Evolutionary conservation across 2,888 invertebrate species (phyloP).

Genomic region (Leptura quadrifasciata): DNA sequence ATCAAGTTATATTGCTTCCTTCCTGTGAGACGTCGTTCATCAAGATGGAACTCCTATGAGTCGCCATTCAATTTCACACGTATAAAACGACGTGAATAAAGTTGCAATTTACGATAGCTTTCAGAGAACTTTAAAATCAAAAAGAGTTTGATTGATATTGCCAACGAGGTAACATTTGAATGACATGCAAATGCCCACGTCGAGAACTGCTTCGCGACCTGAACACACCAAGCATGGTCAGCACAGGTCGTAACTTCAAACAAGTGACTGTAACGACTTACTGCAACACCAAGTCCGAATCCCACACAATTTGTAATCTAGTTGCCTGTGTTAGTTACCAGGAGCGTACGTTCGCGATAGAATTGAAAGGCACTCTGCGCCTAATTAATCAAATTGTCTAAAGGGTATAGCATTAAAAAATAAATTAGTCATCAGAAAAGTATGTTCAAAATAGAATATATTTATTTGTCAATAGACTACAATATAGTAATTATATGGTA

Average conservation of each 20-base stretch:
- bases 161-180: conserved; percentile 39
- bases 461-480: no score
- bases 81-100: conserved; percentile 12
- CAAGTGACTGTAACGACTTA: conserved; percentile 46
- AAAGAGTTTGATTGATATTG: conserved; percentile 33
- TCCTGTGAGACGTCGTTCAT: background rate
- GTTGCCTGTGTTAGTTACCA: conserved; percentile 24
- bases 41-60: background rate
- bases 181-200: conserved; percentile 49
- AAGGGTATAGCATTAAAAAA: no score
- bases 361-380: background rate
- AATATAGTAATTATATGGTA: no score
- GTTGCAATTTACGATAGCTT: conserved; percentile 24
- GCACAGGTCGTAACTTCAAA: conserved; percentile 20
- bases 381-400: background rate
- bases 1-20: background rate
- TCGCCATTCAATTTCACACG: conserved; percentile 14
- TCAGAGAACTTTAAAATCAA: conserved; percentile 16
- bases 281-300: conserved; percentile 43
- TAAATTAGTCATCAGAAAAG: no score
- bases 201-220: conserved; percentile 24
- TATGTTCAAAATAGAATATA: no score
- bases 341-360: conserved; percentile 3
- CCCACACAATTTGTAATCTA: conserved; percentile 47
- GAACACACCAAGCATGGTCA: conserved; percentile 24